phyloP scores from a whole-genome alignment of 64 coral and sea anemone species.

The Astreopora myriophthalma region DNA sequence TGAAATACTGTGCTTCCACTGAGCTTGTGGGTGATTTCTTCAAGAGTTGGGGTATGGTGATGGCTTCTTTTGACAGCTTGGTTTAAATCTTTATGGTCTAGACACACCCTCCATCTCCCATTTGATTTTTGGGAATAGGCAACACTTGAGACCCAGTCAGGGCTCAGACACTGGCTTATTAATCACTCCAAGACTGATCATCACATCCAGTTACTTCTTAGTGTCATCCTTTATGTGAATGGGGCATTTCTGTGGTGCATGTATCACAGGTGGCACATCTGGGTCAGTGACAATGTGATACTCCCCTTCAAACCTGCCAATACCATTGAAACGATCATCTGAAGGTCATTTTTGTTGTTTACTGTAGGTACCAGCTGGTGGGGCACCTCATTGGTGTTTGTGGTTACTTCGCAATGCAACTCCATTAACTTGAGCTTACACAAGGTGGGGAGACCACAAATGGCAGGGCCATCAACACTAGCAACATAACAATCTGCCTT shows the following conservation, averaged over 20 bases:
- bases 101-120: too few relatives aligned
- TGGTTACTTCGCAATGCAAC: not conserved
- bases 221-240: not conserved
- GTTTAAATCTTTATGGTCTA: too few relatives aligned
- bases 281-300: constrained; percentile 41
- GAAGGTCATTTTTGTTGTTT: not conserved
- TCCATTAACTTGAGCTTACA: not conserved
- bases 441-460: not conserved
- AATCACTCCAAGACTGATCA: too few relatives aligned
- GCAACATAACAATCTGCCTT: not conserved
- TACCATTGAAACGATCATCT: not conserved
- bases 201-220: too few relatives aligned
- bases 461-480: not conserved
- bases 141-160: too few relatives aligned
- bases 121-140: too few relatives aligned
- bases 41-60: too few relatives aligned
- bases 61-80: too few relatives aligned
- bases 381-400: not conserved
- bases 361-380: not conserved
- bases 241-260: constrained; percentile 10
- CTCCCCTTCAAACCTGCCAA: not conserved
- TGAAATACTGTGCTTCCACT: too few relatives aligned
- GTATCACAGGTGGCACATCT: not conserved
- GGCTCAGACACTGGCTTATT: not conserved
- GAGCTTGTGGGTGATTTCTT: too few relatives aligned